Base-by-base conservation (phyloP, 2,888 invertebrate species). In the Eretmocerus hayati region DNA sequence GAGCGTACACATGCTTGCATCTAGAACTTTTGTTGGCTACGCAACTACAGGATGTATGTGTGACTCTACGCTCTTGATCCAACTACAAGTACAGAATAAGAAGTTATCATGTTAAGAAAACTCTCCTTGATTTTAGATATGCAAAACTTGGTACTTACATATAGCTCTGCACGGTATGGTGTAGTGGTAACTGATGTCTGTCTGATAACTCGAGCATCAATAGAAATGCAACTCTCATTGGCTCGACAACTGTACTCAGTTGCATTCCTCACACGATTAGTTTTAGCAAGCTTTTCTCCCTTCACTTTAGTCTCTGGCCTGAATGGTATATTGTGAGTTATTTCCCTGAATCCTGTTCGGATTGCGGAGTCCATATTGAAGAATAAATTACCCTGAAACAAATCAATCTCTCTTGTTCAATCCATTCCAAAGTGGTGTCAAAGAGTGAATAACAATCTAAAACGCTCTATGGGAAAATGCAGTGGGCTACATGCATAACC, bases 1-100 rank as follows among this genome's bases (percentile, higher is more conserved):
- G 39, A 49, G 54, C 48, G 30, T 52, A 44, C 32, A 54, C 43
- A 36, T 54, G 50, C 40, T 56, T 52, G 38, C 56, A 56, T 30
- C 32, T 44, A n/a, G 41, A 26, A 42, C 53, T 52, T 40, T 56
- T 38, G 39, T 53, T 53, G 32, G 50, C 50, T 8, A 51, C 48
- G 36, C 55, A 53, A 44, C 23, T 46, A 42, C 53, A 55, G 30
- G 38, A 35, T 32, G 38, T 48, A 43, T 23, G 21, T 35, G 16
- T 47, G 20, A 55, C 41, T 26, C 18, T 11, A 32, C 55, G 13
- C 13, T 8, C 21, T 38, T 36, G 19, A 40, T 48, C 35, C 21
- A 51, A 40, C 47, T 51, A 18, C 3, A 51, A 51, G 43, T 19
- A 36, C 16, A 36, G 5, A 22, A 21, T 38, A 5, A 13, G 15